Evolutionary conservation across 2,888 invertebrate species (phyloP), one percentile per base, ranked within the genome.

Genomic region (Drosophila anomelani): DNA sequence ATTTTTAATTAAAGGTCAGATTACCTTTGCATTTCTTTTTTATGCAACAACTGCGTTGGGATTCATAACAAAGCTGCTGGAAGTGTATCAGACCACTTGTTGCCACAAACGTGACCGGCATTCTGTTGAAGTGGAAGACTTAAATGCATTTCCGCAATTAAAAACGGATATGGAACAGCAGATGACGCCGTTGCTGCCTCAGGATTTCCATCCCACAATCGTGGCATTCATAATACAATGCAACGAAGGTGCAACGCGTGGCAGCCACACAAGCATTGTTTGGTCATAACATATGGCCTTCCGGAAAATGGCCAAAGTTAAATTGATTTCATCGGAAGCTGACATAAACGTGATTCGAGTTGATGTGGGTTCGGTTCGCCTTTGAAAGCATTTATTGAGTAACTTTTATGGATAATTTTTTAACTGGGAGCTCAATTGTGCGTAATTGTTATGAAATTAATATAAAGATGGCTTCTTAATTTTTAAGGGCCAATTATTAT

Each of bases 61-160:
- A 54, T 36, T n/a, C 55, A 49, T 63, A 63, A 69, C 68, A 57
- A 73, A 39, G 66, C 57, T 47, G 58, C 56, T 62, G 20, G 38
- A 44, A 68, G 62, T 46, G 61, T 41, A 46, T 20, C 53, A 4
- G 59, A 20, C 60, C 85, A 87, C 76, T 82, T 85, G 80, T 76
- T 82, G 83, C 79, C 80, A 75, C 73, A 87, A 85, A 85, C 84
- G 84, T 85, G 84, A 87, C 81, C 53, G 20, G 79, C 74, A 75
- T 79, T 47, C 41, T 55, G 53, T 49, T 55, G 23, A 15, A 10
- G 1, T 6, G 41, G 32, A 3, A 8, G 38, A 59, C 70, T 66
- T 67, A 78, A 78, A 57, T 80, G 81, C 81, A 80, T 78, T 85
- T 85, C 88, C 85, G 85, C 83, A 88, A 85, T 85, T 83, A 84